Base-by-base conservation (phyloP, 1,140 invertebrate genomes). In the Drosophila biarmipes region DNA sequence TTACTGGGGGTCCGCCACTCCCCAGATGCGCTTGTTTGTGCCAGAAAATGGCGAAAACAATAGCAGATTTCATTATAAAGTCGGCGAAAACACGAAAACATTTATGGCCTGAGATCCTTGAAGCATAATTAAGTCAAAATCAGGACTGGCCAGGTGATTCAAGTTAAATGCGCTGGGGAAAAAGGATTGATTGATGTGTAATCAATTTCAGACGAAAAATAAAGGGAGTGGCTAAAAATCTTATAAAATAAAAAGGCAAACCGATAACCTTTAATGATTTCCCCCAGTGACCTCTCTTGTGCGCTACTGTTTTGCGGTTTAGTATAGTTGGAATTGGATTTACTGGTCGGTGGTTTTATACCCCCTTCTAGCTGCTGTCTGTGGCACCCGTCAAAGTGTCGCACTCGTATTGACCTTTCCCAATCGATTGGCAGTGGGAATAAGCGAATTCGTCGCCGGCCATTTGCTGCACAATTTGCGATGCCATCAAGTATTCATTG, bases 31-130 rank as follows among this genome's bases (percentile, higher is more conserved):
- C n/a, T 31, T 56, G 35, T 56, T 64, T 69, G 34, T 35, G 64
- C 40, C 42, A 69, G 42, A 42, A 7, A 48, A 48, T 73, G 48
- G 49, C 55, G 49, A 73, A 73, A 74, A 74, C 71, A 74, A 73
- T 37, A 73, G 53, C 51, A 61, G 34, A 77, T 76, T 68, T 53
- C 43, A 61, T 77, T 49, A 75, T 68, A 46, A 52, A 59, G 43
- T 42, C 73, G 55, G 48, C 73, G 19, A 67, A 73, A 43, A 55
- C 55, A 69, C 34, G 19, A 58, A 57, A 40, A 48, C 49, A 66
- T 49, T 67, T 40, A 63, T 74, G 38, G 29, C 14, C 5, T 5
- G 34, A 38, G 46, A 37, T 34, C 17, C 31, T 34, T n/a, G 5
- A 59, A 49, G 58, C 54, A 57, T 56, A 74, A 66, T 67, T 38